Percentiles rank a stretch among this genome's conserved stretches.
These are phyloP conservation scores for Diogma glabrata DNA, from an alignment of 2,888 invertebrate genomes.

Conservation along the genomic window DNA sequence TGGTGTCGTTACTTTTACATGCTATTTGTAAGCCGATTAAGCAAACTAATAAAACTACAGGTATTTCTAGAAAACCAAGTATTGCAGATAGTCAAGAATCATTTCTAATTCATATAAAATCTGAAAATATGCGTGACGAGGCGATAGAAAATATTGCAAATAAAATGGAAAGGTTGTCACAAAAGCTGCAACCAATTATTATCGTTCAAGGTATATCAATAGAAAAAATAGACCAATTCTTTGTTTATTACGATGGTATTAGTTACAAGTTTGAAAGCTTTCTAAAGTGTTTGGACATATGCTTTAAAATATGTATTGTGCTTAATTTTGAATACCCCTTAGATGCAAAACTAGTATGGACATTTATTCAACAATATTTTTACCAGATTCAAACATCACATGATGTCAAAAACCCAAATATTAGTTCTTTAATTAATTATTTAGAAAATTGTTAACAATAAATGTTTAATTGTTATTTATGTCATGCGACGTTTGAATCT, in stretches of 20 bases:
- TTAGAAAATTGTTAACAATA: not conserved
- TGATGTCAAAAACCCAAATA: not conserved
- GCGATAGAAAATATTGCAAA: not conserved
- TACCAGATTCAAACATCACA: not conserved
- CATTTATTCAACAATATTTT: constrained; percentile 1
- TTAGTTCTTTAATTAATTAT: not conserved
- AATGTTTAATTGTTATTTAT: not conserved
- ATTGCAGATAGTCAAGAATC: constrained; percentile 1
- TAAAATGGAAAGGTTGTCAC: not conserved
- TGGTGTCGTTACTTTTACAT: not conserved
- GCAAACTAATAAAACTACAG: not conserved
- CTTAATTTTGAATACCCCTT: not conserved
- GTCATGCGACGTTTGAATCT: not conserved
- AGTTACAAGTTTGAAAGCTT: not conserved
- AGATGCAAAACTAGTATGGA: not conserved
- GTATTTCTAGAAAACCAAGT: not conserved
- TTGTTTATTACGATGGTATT: not conserved
- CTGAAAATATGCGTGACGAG: not conserved
- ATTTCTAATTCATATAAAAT: not conserved
- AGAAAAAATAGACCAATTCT: not conserved
- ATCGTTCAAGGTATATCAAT: not conserved
- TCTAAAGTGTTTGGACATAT: not conserved
- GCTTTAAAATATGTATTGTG: not conserved
- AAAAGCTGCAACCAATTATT: not conserved
- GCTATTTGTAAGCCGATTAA: not conserved